phyloP scores from a whole-genome alignment of 1,140 invertebrate genomes.

The Microplitis mediator region DNA sequence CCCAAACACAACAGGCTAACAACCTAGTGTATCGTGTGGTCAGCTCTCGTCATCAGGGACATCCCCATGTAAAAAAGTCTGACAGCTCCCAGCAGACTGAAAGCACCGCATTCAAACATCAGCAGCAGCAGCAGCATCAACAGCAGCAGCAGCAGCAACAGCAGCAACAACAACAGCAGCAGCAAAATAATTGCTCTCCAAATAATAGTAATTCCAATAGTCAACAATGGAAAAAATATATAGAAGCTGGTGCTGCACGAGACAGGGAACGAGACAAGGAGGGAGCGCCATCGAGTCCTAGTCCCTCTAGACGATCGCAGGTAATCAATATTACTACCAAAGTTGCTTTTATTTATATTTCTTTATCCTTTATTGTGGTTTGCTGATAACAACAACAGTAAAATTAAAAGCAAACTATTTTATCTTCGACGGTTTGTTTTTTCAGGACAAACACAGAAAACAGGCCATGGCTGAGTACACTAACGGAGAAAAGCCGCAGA shows the following conservation, averaged over 20 bases:
- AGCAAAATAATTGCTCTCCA: slow-evolving; percentile 39
- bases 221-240: slow-evolving; percentile 67
- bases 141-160: slow-evolving; percentile 42
- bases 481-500: slow-evolving; percentile 56
- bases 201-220: slow-evolving; percentile 60
- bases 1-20: slow-evolving; percentile 54
- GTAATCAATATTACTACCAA: slow-evolving; percentile 33
- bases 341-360: slow-evolving; percentile 8
- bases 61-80: slow-evolving; percentile 63
- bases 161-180: slow-evolving; percentile 35
- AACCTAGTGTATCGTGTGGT: slow-evolving; percentile 62
- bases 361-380: neutral
- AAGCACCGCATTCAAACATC: slow-evolving; percentile 64
- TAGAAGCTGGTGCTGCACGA: slow-evolving; percentile 59
- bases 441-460: slow-evolving; percentile 57
- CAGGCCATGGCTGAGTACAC: slow-evolving; percentile 58
- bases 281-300: slow-evolving; percentile 54
- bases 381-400: neutral
- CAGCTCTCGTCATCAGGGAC: slow-evolving; percentile 54
- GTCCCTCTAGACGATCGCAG: slow-evolving; percentile 57
- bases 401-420: neutral
- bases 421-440: neutral
- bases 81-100: slow-evolving; percentile 68
- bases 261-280: slow-evolving; percentile 56
- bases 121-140: slow-evolving; percentile 39